phyloP scores from a whole-genome alignment of 1,140 invertebrate species.

The Gonatopus flavifemur region DNA sequence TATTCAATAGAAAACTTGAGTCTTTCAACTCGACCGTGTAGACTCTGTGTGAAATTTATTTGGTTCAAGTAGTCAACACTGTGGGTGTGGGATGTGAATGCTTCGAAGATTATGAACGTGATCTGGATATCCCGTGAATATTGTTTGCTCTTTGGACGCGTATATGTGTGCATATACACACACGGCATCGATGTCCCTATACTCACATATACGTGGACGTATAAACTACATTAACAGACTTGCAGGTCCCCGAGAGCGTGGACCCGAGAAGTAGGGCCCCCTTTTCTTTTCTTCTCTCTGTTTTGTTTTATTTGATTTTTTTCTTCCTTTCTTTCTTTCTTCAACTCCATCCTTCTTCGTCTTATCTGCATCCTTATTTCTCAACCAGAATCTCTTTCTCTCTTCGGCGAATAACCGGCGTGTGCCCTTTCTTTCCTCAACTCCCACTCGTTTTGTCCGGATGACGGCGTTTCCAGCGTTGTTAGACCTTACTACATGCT shows the following conservation, averaged over 20 bases:
- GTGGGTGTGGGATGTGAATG: neutral
- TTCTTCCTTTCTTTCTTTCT: too few relatives aligned
- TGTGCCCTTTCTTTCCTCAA: constrained; percentile 27
- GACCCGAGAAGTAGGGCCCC: constrained; percentile 21
- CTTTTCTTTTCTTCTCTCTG: constrained; percentile 4
- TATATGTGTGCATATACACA: constrained; percentile 6
- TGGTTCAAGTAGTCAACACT: too few relatives aligned
- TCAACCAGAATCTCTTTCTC: constrained; percentile 10
- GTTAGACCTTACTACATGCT: constrained; percentile 38
- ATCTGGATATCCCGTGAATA: constrained; percentile 16
- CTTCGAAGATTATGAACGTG: neutral
- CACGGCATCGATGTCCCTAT: too few relatives aligned
- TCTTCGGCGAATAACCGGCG: constrained; percentile 17
- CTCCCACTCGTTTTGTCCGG: constrained; percentile 27
- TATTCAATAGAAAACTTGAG: too few relatives aligned
- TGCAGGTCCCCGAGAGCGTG: constrained; percentile 14
- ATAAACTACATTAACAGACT: too few relatives aligned
- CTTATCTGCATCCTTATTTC: neutral
- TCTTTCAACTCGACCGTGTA: too few relatives aligned
- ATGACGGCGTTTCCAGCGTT: constrained; percentile 29
- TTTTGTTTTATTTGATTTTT: too few relatives aligned
- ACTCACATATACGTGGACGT: too few relatives aligned
- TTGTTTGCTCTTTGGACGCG: constrained; percentile 5
- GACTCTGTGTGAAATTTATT: too few relatives aligned
- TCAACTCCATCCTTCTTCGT: constrained; percentile 14